phyloP scores from a whole-genome alignment of 2,113 vertebrate species.

The Casuarius casuarius region DNA sequence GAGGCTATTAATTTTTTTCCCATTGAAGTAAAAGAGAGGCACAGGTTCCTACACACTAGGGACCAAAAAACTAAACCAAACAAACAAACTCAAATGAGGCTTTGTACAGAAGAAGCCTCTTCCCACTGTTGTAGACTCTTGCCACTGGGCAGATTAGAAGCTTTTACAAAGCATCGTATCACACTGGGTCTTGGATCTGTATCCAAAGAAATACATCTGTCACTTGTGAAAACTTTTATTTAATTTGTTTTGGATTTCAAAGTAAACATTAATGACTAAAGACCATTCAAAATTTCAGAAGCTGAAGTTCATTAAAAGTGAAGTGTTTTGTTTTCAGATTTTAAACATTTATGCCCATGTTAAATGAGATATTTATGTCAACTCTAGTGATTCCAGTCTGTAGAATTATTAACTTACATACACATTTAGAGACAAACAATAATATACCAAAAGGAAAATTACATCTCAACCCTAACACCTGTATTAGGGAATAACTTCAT shows the following conservation, averaged over 20 bases:
- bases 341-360: background rate
- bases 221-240: background rate
- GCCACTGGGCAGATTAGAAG: background rate
- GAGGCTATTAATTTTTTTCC: background rate
- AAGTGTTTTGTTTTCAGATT: background rate
- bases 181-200: background rate
- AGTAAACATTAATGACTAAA: background rate
- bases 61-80: background rate
- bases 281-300: background rate
- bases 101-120: background rate
- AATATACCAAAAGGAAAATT: conserved; percentile 61
- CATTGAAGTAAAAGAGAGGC: background rate
- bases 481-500: conserved; percentile 35
- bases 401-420: conserved; percentile 25
- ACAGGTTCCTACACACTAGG: background rate
- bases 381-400: background rate
- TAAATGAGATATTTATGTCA: background rate
- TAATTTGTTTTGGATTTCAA: background rate
- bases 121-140: background rate
- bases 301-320: background rate
- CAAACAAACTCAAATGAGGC: background rate
- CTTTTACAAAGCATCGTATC: background rate
- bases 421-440: conserved; percentile 49
- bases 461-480: conserved; percentile 31
- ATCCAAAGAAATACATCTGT: background rate